These are phyloP conservation scores for Pristionchus entomophagus DNA, from an alignment of 2,888 invertebrate species.

Conservation along the genomic window DNA sequence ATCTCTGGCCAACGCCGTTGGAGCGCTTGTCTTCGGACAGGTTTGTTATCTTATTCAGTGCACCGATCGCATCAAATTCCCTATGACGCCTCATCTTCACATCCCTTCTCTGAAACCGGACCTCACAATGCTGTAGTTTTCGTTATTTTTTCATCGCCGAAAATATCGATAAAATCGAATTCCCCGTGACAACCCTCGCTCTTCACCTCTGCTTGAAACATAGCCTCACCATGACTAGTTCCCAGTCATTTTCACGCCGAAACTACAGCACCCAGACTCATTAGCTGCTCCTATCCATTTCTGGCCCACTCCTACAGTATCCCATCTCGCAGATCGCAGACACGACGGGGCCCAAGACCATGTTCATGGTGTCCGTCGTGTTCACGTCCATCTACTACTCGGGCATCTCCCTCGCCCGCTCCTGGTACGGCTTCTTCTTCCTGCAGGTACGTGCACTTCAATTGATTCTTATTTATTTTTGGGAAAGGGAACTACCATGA, in stretches of 20 bases:
- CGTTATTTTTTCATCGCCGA: too few species aligned
- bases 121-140: too few species aligned
- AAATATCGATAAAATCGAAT: too few species aligned
- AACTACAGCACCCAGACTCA: too few species aligned
- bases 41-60: too few species aligned
- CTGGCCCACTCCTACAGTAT: too few species aligned
- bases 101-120: too few species aligned
- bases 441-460: slow-evolving; percentile 60
- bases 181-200: not conserved
- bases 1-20: slow-evolving; percentile 73
- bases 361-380: slow-evolving; percentile 71
- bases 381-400: slow-evolving; percentile 74
- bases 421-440: slow-evolving; percentile 73
- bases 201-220: not conserved
- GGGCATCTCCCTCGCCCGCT: slow-evolving; percentile 67
- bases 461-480: not conserved
- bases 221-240: not conserved
- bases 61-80: too few species aligned
- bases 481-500: too few species aligned
- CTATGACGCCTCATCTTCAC: too few species aligned
- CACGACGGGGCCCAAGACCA: slow-evolving; percentile 71
- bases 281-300: too few species aligned
- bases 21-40: slow-evolving; percentile 73
- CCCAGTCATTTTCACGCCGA: too few species aligned
- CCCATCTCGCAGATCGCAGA: slow-evolving; percentile 73